These are phyloP conservation scores for Lutraria rhynchaena DNA, from an alignment of 1,140 invertebrate genomes.

Conservation along the genomic window DNA sequence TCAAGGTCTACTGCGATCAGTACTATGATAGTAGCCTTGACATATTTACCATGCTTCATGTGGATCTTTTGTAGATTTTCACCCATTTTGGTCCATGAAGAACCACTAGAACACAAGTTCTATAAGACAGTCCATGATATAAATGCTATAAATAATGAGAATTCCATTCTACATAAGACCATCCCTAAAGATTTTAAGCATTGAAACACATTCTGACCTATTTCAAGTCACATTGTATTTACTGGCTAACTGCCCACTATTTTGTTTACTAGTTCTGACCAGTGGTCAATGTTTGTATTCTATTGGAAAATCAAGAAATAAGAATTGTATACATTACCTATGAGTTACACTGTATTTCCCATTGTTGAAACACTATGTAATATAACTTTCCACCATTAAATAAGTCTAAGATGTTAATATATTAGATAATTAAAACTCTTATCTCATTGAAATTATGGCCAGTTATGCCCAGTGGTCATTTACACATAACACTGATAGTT, in stretches of 20 bases:
- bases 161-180: too few relatives aligned
- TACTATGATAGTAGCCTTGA: too few relatives aligned
- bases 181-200: too few relatives aligned
- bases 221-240: too few relatives aligned
- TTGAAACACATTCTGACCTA: too few relatives aligned
- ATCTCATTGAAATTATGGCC: conserved; percentile 40
- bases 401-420: conserved; percentile 9
- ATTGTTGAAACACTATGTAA: conserved; percentile 18
- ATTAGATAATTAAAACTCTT: conserved; percentile 39
- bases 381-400: not conserved
- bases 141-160: too few relatives aligned
- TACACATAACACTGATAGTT: conserved; percentile 57
- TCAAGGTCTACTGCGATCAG: too few relatives aligned
- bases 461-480: conserved; percentile 48
- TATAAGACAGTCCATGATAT: too few relatives aligned
- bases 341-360: conserved; percentile 1
- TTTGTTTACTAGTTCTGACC: conserved; percentile 17
- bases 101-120: too few relatives aligned
- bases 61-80: too few relatives aligned
- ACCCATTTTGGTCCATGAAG: too few relatives aligned
- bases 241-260: conserved; percentile 35
- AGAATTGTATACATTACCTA: conserved; percentile 33
- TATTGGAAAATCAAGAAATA: not conserved
- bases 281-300: not conserved
- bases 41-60: too few relatives aligned